phyloP scores from a whole-genome alignment of 2,888 invertebrate genomes.

The Melangyna quadrimaculata region DNA sequence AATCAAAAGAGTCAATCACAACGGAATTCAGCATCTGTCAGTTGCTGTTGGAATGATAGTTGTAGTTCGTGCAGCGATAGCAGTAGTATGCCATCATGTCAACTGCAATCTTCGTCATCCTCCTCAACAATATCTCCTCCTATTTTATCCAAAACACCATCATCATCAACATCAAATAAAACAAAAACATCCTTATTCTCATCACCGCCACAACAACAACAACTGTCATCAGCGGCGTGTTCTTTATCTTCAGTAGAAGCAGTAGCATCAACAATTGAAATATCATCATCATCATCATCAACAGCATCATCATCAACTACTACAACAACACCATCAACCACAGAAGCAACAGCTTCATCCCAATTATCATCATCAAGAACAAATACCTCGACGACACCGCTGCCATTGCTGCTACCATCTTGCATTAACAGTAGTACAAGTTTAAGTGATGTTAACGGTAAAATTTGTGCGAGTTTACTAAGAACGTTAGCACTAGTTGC shows the following conservation, averaged over 20 bases:
- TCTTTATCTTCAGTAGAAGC: slow-evolving; percentile 21
- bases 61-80: slow-evolving; percentile 19
- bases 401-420: not conserved
- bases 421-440: slow-evolving; percentile 48
- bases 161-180: slow-evolving; percentile 19
- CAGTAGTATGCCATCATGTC: slow-evolving; percentile 55
- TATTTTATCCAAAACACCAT: slow-evolving; percentile 41
- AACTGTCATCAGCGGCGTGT: slow-evolving; percentile 19
- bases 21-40: slow-evolving; percentile 45
- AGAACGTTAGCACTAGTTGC: slow-evolving; percentile 60
- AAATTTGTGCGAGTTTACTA: slow-evolving; percentile 46
- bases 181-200: slow-evolving; percentile 7
- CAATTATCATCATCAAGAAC: slow-evolving; percentile 39
- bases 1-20: slow-evolving; percentile 61
- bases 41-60: slow-evolving; percentile 42
- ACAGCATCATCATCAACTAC: slow-evolving; percentile 16
- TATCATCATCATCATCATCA: slow-evolving; percentile 16
- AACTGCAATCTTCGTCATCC: slow-evolving; percentile 51
- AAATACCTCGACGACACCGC: slow-evolving; percentile 32
- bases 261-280: slow-evolving; percentile 26
- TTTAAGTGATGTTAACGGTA: slow-evolving; percentile 45
- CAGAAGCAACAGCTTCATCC: slow-evolving; percentile 21
- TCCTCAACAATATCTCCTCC: slow-evolving; percentile 46
- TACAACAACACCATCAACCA: not conserved
- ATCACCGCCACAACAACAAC: slow-evolving; percentile 5